Conservation (phyloP, 2,888 invertebrate genomes). For the Neuroscelio doddi region DNA sequence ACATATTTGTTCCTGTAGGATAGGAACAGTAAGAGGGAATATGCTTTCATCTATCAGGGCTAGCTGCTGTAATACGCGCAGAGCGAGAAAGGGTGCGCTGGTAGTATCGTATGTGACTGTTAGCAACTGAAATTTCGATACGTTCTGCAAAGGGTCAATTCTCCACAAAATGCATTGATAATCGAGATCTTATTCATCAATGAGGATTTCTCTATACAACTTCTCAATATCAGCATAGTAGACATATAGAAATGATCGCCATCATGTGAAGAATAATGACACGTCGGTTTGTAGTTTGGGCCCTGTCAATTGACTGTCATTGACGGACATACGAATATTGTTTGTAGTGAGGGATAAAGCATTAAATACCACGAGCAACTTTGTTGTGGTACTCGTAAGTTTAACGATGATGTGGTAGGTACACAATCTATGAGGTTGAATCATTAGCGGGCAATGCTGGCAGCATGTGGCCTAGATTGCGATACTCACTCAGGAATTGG, state of each 20-base stretch:
- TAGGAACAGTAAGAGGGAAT: not conserved
- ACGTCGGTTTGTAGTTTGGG: conserved; percentile 37
- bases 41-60: conserved; percentile 11
- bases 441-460: too few species aligned
- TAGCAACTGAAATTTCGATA: conserved; percentile 8
- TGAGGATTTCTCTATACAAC: conserved; percentile 52
- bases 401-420: too few species aligned
- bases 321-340: conserved; percentile 45
- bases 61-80: conserved; percentile 28
- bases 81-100: conserved; percentile 19
- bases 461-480: too few species aligned
- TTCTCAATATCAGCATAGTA: conserved; percentile 52
- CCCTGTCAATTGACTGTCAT: conserved; percentile 49
- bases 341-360: conserved; percentile 45
- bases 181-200: conserved; percentile 31
- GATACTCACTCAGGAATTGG: too few species aligned
- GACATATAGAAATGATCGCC: conserved; percentile 23
- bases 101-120: conserved; percentile 27
- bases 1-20: conserved; percentile 15
- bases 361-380: conserved; percentile 56
- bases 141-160: not conserved
- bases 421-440: too few species aligned
- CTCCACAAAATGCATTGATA: conserved; percentile 54
- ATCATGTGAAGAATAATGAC: conserved; percentile 13
- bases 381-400: conserved; percentile 50